Evolutionary conservation across 1,140 invertebrate species (phyloP).

Genomic region (Dendroctonus valens): DNA sequence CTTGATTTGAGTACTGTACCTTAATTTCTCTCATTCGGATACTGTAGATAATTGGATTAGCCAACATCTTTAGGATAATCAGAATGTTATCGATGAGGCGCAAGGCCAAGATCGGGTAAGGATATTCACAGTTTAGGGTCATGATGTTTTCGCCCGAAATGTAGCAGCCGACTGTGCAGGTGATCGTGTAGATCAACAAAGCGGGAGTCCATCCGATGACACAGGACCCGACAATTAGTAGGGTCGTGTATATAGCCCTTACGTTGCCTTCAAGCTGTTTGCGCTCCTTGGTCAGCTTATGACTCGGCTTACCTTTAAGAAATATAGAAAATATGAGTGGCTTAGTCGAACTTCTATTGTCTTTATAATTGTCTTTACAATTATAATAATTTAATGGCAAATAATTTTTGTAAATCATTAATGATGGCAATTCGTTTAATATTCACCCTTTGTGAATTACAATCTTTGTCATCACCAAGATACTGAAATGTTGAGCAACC

Average conservation of each 20-base stretch:
- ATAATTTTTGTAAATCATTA: no score
- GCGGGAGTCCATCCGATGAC: conserved; percentile 66
- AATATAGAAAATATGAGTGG: no score
- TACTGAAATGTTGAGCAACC: no score
- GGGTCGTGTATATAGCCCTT: conserved; percentile 66
- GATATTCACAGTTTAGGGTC: conserved; percentile 37
- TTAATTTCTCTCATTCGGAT: conserved; percentile 66
- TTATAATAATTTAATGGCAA: no score
- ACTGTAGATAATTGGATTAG: conserved; percentile 71
- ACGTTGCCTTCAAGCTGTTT: conserved; percentile 54
- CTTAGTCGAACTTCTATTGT: no score
- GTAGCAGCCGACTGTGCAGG: conserved; percentile 56
- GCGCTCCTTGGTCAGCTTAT: conserved; percentile 39
- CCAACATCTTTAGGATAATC: conserved; percentile 62
- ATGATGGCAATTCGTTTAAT: no score
- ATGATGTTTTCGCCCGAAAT: conserved; percentile 36
- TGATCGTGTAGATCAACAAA: conserved; percentile 55
- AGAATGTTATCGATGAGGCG: conserved; percentile 52
- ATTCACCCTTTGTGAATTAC: no score
- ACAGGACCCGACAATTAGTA: conserved; percentile 68
- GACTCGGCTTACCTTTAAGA: conserved; percentile 28
- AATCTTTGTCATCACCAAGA: no score
- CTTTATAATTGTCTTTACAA: no score
- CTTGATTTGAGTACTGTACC: conserved; percentile 42
- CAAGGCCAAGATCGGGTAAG: conserved; percentile 38